Conservation (phyloP, 2,113 vertebrate species). For the Rhea americana region DNA sequence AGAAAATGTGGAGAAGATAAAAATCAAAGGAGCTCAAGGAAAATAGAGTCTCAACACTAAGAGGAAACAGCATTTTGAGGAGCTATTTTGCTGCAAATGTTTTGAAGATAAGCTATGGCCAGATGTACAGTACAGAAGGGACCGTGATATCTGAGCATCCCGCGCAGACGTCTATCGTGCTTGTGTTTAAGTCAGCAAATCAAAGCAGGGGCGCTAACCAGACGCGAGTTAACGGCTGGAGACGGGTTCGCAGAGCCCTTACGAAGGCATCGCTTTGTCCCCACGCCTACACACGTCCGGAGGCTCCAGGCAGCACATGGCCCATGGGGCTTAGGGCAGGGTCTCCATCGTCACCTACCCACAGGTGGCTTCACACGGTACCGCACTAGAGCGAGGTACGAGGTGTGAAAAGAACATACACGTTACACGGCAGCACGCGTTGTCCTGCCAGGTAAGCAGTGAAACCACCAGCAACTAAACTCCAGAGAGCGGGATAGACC, state of each 20-base stretch:
- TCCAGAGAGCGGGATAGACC: background rate
- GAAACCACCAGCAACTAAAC: background rate
- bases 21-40: conserved; percentile 25
- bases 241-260: background rate
- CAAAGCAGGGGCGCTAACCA: background rate
- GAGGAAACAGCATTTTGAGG: background rate
- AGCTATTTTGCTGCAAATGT: conserved; percentile 9
- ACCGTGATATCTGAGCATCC: rapidly evolving
- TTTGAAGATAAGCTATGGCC: conserved; percentile 9
- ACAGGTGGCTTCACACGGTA: background rate
- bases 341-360: background rate
- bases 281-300: rapidly evolving
- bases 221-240: rapidly evolving
- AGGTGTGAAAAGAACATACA: background rate
- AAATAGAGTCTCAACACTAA: background rate
- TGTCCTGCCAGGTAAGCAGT: background rate
- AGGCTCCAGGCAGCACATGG: background rate
- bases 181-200: background rate
- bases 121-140: background rate
- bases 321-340: background rate
- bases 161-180: background rate
- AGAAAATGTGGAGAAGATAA: conserved; percentile 50
- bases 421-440: rapidly evolving
- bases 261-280: background rate
- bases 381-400: rapidly evolving